These are phyloP conservation scores for Macrotrachela quadricornifera DNA, from an alignment of 1,140 invertebrate genomes.

Conservation along the genomic window DNA sequence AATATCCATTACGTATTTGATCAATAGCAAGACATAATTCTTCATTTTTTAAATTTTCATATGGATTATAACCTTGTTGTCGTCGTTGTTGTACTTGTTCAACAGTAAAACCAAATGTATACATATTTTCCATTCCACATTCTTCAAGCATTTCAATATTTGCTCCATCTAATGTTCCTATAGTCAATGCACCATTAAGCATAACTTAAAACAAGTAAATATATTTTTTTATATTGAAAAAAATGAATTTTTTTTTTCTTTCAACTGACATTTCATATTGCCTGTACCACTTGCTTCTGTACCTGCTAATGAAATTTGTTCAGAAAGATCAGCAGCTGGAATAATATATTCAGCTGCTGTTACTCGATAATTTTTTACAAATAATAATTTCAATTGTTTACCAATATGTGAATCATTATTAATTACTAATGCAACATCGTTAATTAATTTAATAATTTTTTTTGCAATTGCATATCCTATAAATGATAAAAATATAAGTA, in stretches of 20 bases:
- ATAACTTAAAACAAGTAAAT: background rate
- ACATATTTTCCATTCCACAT: conserved; percentile 89
- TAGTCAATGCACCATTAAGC: conserved; percentile 83
- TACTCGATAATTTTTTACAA: conserved; percentile 89
- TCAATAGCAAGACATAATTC: conserved; percentile 78
- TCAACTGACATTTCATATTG: background rate
- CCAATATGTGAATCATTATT: conserved; percentile 95
- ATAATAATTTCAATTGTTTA: conserved; percentile 72
- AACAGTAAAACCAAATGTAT: conserved; percentile 93
- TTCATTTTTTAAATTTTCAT: conserved; percentile 35
- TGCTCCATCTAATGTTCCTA: conserved; percentile 93
- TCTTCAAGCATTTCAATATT: conserved; percentile 99
- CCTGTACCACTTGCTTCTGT: conserved; percentile 90
- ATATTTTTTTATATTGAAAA: no score
- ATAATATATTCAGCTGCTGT: conserved; percentile 94
- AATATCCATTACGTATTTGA: conserved; percentile 85
- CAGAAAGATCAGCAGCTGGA: conserved; percentile 85
- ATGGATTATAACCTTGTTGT: background rate
- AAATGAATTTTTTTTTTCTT: no score
- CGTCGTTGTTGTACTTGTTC: conserved; percentile 58
- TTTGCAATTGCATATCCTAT: conserved; percentile 91
- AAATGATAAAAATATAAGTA: conserved; percentile 42
- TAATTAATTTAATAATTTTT: conserved; percentile 82
- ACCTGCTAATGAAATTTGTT: conserved; percentile 91
- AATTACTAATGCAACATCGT: conserved; percentile 58